Conservation (phyloP, 1,140 invertebrate genomes). For the Phortica variegata region DNA sequence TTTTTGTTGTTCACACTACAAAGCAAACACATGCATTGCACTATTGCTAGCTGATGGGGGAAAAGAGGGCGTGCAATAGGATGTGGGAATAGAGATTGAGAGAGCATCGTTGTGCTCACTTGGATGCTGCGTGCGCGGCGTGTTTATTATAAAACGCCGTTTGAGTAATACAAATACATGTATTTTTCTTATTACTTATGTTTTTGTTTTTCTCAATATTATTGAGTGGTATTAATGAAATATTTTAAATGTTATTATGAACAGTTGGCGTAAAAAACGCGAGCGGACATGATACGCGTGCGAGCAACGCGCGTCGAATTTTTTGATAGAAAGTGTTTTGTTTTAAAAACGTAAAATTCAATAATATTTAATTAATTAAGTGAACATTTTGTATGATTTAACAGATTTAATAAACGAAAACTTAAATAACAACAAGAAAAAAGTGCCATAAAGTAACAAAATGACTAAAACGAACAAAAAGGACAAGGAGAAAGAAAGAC, state of each 20-base stretch:
- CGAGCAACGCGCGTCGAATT: slow-evolving; percentile 22
- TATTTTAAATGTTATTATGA: neutral
- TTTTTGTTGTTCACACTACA: no score
- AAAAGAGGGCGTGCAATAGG: neutral
- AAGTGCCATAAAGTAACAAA: slow-evolving; percentile 2
- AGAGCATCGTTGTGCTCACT: no score
- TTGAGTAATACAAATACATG: slow-evolving; percentile 21
- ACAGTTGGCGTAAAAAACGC: slow-evolving; percentile 46
- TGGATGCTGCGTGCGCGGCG: no score
- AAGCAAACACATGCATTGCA: no score
- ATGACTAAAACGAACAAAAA: slow-evolving; percentile 47
- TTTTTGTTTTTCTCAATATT: slow-evolving; percentile 33
- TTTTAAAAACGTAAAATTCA: neutral
- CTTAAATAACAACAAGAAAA: no score
- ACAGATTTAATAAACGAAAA: no score
- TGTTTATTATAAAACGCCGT: no score
- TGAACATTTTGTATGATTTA: no score
- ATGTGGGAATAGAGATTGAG: no score
- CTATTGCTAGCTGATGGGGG: slow-evolving; percentile 17
- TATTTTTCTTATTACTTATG: slow-evolving; percentile 36
- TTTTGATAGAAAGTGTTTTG: no score
- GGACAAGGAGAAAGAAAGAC: slow-evolving; percentile 34
- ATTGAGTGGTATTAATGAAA: no score
- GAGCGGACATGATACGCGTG: slow-evolving; percentile 44
- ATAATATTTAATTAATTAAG: neutral